Evolutionary conservation across 53 echinoderm and acorn worm genomes (phyloP).

Genomic region (Patiria pectinifera): DNA sequence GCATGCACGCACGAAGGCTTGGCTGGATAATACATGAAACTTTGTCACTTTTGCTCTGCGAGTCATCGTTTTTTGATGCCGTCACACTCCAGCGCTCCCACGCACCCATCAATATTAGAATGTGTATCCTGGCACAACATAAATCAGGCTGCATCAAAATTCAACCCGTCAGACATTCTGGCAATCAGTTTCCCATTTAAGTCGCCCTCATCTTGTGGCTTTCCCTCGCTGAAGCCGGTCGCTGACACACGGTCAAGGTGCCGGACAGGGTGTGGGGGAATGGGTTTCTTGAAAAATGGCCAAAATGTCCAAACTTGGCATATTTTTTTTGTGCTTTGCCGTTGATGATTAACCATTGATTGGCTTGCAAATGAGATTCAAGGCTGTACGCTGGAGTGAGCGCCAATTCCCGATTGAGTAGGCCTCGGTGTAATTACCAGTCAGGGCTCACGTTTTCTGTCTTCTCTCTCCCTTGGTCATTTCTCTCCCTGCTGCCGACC

Average conservation of each 20-base stretch:
- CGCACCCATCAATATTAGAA: constrained; percentile 60
- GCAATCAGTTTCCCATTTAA: constrained; percentile 49
- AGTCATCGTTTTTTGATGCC: constrained; percentile 66
- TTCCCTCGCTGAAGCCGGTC: not conserved
- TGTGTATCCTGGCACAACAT: constrained; percentile 52
- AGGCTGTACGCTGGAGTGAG: constrained; percentile 14
- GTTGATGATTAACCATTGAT: constrained; percentile 60
- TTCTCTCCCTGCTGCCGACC: constrained; percentile 41
- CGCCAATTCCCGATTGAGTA: constrained; percentile 50
- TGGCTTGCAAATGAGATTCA: constrained; percentile 59
- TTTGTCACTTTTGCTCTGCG: constrained; percentile 56
- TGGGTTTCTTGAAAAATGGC: not conserved
- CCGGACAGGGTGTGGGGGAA: not conserved
- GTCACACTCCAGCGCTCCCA: constrained; percentile 53
- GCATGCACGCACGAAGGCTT: constrained; percentile 38
- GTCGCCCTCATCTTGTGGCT: constrained; percentile 18
- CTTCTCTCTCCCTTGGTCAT: constrained; percentile 48
- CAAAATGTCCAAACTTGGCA: constrained; percentile 31
- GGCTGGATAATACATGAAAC: constrained; percentile 62
- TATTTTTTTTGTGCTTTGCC: not conserved
- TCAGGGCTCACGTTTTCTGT: constrained; percentile 54
- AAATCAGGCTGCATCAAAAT: constrained; percentile 61
- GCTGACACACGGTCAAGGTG: constrained; percentile 13
- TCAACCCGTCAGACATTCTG: constrained; percentile 34
- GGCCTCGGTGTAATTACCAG: constrained; percentile 45